Percentiles rank a stretch among this genome's conserved stretches.
Evolutionary conservation across 2,888 invertebrate genomes (phyloP).

Genomic region (Idaea biselata): DNA sequence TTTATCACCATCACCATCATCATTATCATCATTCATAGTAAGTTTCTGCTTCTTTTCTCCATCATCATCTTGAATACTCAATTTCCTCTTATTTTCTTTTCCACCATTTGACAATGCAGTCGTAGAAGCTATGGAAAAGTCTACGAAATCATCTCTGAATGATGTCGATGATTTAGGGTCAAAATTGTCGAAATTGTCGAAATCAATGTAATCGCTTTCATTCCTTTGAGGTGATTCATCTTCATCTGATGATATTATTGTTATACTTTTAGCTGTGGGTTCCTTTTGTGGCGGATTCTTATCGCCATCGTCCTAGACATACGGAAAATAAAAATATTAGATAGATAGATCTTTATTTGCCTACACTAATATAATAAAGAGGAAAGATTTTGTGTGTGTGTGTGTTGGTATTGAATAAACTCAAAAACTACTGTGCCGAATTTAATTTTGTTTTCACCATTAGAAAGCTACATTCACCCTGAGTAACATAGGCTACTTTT

Average conservation of each 20-base stretch:
- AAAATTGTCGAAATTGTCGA: background rate
- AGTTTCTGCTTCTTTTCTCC: constrained; percentile 6
- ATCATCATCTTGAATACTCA: constrained; percentile 8
- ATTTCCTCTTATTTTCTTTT: constrained; percentile 8
- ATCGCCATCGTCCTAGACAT: too few species aligned
- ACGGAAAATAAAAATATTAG: too few species aligned
- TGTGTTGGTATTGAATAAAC: too few species aligned
- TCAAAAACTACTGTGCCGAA: too few species aligned
- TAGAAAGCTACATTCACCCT: too few species aligned
- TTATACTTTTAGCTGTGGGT: too few species aligned
- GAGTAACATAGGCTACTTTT: too few species aligned
- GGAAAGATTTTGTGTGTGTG: too few species aligned
- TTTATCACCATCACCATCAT: constrained; percentile 4
- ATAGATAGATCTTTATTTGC: too few species aligned
- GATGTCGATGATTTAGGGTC: background rate
- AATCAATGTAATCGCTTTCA: background rate
- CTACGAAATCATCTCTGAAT: background rate
- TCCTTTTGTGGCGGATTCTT: too few species aligned
- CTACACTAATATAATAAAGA: too few species aligned
- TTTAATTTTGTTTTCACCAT: too few species aligned
- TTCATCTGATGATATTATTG: background rate
- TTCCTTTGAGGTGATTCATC: background rate
- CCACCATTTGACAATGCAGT: background rate
- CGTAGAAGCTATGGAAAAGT: background rate
- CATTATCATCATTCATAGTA: constrained; percentile 8